Evolutionary conservation across 2,888 invertebrate species (phyloP).

Genomic region (Aricia artaxerxes): DNA sequence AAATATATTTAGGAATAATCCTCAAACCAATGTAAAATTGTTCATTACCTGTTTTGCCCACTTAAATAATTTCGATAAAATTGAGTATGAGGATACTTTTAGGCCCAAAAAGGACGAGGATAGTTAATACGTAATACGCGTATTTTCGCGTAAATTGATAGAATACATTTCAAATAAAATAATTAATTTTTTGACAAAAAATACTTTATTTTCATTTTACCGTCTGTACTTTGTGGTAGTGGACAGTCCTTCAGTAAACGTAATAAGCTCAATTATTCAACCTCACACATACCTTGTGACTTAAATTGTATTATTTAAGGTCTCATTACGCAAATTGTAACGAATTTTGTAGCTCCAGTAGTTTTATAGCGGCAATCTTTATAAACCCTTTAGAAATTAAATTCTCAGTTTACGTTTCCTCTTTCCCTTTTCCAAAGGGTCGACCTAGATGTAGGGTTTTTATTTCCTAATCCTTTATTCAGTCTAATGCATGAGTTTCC

Average conservation of each 20-base stretch:
- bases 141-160: too few species aligned
- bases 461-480: conserved; percentile 12
- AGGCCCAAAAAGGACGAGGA: too few species aligned
- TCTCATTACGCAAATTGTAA: conserved; percentile 26
- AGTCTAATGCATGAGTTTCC: not conserved
- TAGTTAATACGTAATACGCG: too few species aligned
- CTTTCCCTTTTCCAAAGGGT: not conserved
- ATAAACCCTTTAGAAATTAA: conserved; percentile 1
- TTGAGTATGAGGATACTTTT: too few species aligned
- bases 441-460: not conserved
- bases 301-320: conserved; percentile 11
- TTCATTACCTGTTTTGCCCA: too few species aligned
- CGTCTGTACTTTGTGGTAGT: not conserved
- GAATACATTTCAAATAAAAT: too few species aligned
- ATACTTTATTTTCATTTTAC: not conserved
- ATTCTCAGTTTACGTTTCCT: not conserved
- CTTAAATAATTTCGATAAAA: too few species aligned
- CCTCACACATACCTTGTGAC: not conserved
- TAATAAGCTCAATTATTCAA: conserved; percentile 21
- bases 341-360: not conserved
- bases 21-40: too few species aligned
- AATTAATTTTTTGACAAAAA: not conserved
- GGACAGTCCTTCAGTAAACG: conserved; percentile 6
- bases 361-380: conserved; percentile 4
- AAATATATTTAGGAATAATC: too few species aligned